Conservation (phyloP, 2,113 vertebrate species). For the Corynorhinus townsendii region DNA sequence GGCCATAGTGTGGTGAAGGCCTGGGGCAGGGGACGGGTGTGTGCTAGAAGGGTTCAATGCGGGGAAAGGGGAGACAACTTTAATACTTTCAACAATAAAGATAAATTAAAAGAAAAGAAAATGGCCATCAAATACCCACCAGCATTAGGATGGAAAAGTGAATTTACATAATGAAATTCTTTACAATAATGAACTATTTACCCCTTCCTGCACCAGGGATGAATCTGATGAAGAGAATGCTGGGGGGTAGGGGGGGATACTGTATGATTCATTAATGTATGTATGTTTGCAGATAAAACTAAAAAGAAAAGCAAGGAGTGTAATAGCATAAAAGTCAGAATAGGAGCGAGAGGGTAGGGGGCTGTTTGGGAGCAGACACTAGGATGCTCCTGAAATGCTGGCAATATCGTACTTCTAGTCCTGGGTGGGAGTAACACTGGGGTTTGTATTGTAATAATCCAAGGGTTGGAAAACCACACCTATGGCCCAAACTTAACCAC, state of each 20-base stretch:
- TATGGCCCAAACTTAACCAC: neutral
- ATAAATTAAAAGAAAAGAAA: neutral
- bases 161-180: neutral
- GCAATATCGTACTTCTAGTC: neutral
- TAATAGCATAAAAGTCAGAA: neutral
- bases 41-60: too few relatives aligned
- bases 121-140: neutral
- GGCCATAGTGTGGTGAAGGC: too few relatives aligned
- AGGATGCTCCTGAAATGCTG: neutral
- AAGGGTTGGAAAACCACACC: neutral
- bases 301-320: neutral
- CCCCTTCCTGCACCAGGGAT: neutral
- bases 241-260: neutral
- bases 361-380: neutral
- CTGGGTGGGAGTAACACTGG: neutral
- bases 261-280: neutral
- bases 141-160: neutral
- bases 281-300: neutral
- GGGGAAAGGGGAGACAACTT: too few relatives aligned
- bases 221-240: neutral
- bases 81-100: too few relatives aligned
- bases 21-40: too few relatives aligned
- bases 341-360: neutral
- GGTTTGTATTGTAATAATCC: neutral
- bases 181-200: neutral